Percentiles rank a stretch among this genome's conserved stretches.
Evolutionary conservation across 2,113 vertebrate species (phyloP).

Genomic region (Merops nubicus): DNA sequence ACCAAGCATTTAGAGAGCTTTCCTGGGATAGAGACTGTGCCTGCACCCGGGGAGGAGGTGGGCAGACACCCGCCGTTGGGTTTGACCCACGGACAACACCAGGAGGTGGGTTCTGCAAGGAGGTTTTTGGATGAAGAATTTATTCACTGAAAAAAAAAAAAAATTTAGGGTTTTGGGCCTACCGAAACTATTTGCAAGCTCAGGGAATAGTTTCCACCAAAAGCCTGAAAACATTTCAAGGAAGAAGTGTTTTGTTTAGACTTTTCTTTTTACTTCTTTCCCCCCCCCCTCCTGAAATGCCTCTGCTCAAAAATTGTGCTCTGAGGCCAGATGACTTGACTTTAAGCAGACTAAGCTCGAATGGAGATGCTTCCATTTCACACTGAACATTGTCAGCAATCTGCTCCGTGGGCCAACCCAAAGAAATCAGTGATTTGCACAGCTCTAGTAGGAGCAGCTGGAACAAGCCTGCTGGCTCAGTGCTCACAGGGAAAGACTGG

Average conservation of each 20-base stretch:
- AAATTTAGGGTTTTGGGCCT: neutral
- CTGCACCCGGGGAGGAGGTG: neutral
- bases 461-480: rapidly evolving
- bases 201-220: slow-evolving; percentile 39
- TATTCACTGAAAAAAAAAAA: neutral
- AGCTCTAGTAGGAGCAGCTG: neutral
- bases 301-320: neutral
- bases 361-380: neutral
- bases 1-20: neutral
- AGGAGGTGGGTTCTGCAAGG: neutral
- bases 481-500: neutral
- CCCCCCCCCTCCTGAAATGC: neutral
- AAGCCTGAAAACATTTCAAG: slow-evolving; percentile 15
- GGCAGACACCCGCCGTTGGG: neutral
- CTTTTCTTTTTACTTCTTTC: neutral
- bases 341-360: neutral
- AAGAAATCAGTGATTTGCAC: neutral
- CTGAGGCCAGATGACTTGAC: neutral
- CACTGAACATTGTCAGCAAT: neutral
- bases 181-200: slow-evolving; percentile 41
- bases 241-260: neutral
- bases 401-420: neutral
- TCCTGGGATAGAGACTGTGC: neutral
- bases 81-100: neutral
- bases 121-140: neutral